These are phyloP conservation scores for Magallana nippona DNA, from an alignment of 2,888 invertebrate species.

Conservation along the genomic window DNA sequence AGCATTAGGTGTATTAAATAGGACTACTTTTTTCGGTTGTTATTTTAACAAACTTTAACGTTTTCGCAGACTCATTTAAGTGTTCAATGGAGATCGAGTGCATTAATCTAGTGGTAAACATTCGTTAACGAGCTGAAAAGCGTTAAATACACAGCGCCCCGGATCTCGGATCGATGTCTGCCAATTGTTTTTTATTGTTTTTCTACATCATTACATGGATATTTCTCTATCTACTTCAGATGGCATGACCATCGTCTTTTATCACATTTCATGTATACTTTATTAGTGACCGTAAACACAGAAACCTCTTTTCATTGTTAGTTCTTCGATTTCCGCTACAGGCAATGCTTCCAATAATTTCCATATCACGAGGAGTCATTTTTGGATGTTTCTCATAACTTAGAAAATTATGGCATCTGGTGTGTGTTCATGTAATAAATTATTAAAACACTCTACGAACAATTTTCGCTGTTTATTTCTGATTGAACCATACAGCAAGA, in stretches of 20 bases:
- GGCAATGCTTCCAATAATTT: no score
- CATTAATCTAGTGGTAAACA: no score
- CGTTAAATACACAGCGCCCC: no score
- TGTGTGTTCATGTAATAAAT: neutral
- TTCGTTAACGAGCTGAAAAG: no score
- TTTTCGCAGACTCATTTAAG: no score
- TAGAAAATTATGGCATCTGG: neutral
- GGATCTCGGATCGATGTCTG: neutral
- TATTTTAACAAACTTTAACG: no score
- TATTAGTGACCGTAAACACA: constrained; percentile 9
- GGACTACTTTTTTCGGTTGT: no score
- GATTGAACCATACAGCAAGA: no score
- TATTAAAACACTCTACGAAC: neutral
- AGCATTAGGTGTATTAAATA: no score
- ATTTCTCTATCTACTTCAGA: neutral
- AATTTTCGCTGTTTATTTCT: no score
- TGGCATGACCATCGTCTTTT: constrained; percentile 4
- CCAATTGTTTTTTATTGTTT: neutral
- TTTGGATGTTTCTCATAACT: neutral
- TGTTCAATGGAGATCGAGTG: no score
- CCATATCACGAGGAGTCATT: neutral
- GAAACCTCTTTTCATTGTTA: constrained; percentile 14
- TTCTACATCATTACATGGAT: neutral
- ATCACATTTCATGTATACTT: neutral
- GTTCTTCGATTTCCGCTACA: constrained; percentile 14